Evolutionary conservation across 2,113 vertebrate genomes (phyloP), one percentile per base, ranked within the genome.

Genomic region (Dunckerocampus dactyliophorus): DNA sequence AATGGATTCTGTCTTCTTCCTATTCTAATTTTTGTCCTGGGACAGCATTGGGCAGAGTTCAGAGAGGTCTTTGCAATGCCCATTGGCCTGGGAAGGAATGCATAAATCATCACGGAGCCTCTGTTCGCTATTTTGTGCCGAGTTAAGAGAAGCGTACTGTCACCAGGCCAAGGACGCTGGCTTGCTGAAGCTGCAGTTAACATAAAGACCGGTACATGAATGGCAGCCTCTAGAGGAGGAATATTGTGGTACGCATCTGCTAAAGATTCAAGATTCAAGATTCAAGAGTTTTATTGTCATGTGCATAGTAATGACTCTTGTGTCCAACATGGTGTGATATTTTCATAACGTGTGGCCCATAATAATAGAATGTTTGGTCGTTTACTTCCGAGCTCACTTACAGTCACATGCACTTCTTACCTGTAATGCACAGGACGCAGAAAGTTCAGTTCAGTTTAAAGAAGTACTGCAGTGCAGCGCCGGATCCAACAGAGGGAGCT

Each of bases 51-150:
- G 28, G 28, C 52, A 34, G 47, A 65, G 51, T 79, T 82, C 66
- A 67, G 59, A 71, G 68, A 75, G 73, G 68, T 72, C 53, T 75
- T 64, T 54, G 43, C 59, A 61, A 39, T 76, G 37, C 79, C 77
- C 76, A 67, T 61, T 62, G 42, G 69, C 71, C 85, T 84, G 62
- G 58, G 74, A 42, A 75, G 74, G 77, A 85, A 77, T 70, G 65
- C 59, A 81, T 84, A 80, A 85, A 85, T 83, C 80, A 85, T 67
- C 58, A 55, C 70, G 68, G 43, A 69, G 64, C 53, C 69, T 68
- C 28, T 69, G 71, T 63, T 71, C 53, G 59, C 62, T 20, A 43
- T 79, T 71, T 75, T 75, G 43, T 72, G 68, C 76, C 17, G 69
- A 72, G 59, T 69, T 59, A 45, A 52, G 55, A 70, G 67, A 70